These are phyloP conservation scores for Neodontobutis hainanensis DNA, from an alignment of 2,113 vertebrate genomes.

Conservation along the genomic window DNA sequence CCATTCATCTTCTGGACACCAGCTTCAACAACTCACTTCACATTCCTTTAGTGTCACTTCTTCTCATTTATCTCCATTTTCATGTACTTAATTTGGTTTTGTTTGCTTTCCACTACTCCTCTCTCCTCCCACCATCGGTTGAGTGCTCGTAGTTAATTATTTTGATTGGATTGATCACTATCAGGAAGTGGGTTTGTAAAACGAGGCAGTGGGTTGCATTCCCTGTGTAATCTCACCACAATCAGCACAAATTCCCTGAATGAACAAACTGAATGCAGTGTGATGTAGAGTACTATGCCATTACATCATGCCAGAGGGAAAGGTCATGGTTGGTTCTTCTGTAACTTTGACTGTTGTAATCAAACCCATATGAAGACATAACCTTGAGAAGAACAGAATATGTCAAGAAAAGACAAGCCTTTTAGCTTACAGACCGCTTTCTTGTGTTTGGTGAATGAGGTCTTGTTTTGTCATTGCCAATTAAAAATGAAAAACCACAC, in stretches of 20 bases:
- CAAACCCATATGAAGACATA: too few species aligned
- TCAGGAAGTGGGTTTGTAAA: constrained; percentile 37
- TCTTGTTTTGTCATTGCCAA: too few species aligned
- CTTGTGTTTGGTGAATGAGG: too few species aligned
- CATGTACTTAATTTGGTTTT: constrained; percentile 40
- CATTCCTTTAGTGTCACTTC: constrained; percentile 19
- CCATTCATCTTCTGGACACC: background rate
- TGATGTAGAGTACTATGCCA: background rate
- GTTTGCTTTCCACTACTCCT: constrained; percentile 35
- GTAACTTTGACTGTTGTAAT: background rate
- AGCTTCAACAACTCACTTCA: constrained; percentile 3
- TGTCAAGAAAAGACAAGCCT: too few species aligned
- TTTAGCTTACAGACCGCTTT: too few species aligned
- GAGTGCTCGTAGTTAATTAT: constrained; percentile 49
- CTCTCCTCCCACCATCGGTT: background rate
- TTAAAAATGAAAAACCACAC: too few species aligned
- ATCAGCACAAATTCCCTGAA: constrained; percentile 42
- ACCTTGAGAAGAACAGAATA: too few species aligned
- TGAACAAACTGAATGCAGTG: background rate
- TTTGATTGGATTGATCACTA: constrained; percentile 60
- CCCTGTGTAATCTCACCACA: constrained; percentile 8
- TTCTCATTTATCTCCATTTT: constrained; percentile 29
- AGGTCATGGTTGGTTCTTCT: background rate
- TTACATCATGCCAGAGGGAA: background rate
- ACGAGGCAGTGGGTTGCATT: constrained; percentile 33